Evolutionary conservation across 1,140 invertebrate genomes (phyloP).

Genomic region (Battus philenor): DNA sequence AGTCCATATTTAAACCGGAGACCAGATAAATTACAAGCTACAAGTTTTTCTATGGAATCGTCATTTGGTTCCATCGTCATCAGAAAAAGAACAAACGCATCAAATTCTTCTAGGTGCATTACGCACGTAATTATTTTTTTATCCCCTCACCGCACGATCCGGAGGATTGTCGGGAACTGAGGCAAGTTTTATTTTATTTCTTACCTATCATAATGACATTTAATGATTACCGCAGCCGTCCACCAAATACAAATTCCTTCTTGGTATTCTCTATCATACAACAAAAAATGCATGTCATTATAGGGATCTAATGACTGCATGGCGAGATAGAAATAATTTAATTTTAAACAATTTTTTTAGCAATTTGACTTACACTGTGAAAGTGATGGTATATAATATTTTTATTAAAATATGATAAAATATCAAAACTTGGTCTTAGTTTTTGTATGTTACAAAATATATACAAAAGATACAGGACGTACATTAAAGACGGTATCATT

Average conservation of each 20-base stretch:
- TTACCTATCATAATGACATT: constrained; percentile 25
- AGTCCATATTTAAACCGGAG: too few species aligned
- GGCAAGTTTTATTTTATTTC: constrained; percentile 17
- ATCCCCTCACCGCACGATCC: constrained; percentile 22
- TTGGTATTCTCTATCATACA: background rate
- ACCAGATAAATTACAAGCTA: too few species aligned
- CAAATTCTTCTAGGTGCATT: constrained; percentile 16
- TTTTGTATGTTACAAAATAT: too few species aligned
- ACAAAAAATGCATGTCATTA: constrained; percentile 10
- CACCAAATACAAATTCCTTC: constrained; percentile 17
- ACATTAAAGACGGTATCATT: too few species aligned
- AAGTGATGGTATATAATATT: too few species aligned
- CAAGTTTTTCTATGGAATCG: constrained; percentile 7
- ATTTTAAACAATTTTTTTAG: too few species aligned
- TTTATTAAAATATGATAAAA: too few species aligned
- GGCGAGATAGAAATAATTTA: too few species aligned
- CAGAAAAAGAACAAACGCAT: constrained; percentile 9
- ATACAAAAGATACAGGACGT: too few species aligned
- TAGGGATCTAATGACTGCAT: too few species aligned
- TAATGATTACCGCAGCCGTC: constrained; percentile 21
- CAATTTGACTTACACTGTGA: too few species aligned
- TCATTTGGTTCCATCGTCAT: background rate
- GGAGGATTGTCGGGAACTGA: constrained; percentile 18
- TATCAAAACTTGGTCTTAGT: too few species aligned
- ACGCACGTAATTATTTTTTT: constrained; percentile 23